These are phyloP conservation scores for Emydocephalus ijimae DNA, from an alignment of 2,113 vertebrate species.

Conservation along the genomic window DNA sequence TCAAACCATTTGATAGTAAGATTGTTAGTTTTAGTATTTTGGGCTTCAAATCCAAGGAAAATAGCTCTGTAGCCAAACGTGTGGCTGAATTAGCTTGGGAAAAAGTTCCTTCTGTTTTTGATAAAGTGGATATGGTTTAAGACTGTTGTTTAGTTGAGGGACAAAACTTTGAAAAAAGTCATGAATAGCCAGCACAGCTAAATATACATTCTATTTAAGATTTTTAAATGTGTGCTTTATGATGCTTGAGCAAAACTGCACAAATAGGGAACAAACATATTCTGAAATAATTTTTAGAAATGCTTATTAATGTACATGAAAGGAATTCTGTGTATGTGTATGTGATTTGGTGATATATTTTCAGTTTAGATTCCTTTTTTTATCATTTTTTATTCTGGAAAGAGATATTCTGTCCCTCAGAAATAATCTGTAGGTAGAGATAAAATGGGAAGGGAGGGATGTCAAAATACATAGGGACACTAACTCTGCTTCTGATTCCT, in stretches of 20 bases:
- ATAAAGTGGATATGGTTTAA: constrained; percentile 33
- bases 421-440: neutral
- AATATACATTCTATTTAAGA: neutral
- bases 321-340: neutral
- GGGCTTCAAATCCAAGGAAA: constrained; percentile 39
- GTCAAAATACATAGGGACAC: neutral
- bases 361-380: neutral
- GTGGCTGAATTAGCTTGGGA: constrained; percentile 32
- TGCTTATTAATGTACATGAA: neutral
- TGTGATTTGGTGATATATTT: neutral
- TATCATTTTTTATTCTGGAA: neutral
- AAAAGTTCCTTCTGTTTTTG: constrained; percentile 35
- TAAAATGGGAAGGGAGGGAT: neutral
- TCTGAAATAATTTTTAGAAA: constrained; percentile 40
- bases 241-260: neutral
- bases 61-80: constrained; percentile 48
- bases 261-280: neutral
- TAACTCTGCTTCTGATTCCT: neutral
- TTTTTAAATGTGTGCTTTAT: neutral
- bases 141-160: constrained; percentile 27
- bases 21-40: constrained; percentile 18
- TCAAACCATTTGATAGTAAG: neutral
- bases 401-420: neutral
- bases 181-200: constrained; percentile 23
- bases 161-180: constrained; percentile 41